A percentile compares a stretch with the other conserved stretches of the same genome.
Conservation (phyloP, 2,797 vertebrate species). For the Megaceryle alcyon region DNA sequence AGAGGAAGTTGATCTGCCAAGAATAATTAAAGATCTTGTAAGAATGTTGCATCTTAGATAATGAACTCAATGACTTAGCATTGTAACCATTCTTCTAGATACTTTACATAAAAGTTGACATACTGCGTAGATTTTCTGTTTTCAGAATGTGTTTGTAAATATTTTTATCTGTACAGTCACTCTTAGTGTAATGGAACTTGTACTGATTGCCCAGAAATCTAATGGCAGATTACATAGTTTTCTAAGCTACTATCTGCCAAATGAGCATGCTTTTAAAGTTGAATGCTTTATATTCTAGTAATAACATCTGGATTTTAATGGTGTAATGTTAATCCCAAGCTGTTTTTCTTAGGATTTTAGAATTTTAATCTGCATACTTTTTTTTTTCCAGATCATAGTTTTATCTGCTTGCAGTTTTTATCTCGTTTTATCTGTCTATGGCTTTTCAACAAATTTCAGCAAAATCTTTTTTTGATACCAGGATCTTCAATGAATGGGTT, state of each 20-base stretch:
- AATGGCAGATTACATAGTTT: background rate
- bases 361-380: background rate
- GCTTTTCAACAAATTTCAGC: background rate
- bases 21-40: slow-evolving; percentile 20
- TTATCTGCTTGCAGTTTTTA: background rate
- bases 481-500: too few species aligned
- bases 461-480: background rate
- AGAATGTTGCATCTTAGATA: background rate
- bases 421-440: background rate
- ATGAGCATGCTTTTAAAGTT: background rate
- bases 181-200: background rate
- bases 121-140: background rate
- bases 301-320: background rate
- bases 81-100: background rate
- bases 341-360: background rate
- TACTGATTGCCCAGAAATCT: background rate
- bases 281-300: background rate
- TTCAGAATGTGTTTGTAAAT: background rate
- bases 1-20: background rate
- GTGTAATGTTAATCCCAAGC: background rate
- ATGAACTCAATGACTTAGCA: background rate
- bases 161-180: background rate
- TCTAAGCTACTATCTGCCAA: background rate
- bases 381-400: background rate
- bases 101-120: background rate